Evolutionary conservation across 2,113 vertebrate species (phyloP).

Genomic region (Archocentrus centrarchus): DNA sequence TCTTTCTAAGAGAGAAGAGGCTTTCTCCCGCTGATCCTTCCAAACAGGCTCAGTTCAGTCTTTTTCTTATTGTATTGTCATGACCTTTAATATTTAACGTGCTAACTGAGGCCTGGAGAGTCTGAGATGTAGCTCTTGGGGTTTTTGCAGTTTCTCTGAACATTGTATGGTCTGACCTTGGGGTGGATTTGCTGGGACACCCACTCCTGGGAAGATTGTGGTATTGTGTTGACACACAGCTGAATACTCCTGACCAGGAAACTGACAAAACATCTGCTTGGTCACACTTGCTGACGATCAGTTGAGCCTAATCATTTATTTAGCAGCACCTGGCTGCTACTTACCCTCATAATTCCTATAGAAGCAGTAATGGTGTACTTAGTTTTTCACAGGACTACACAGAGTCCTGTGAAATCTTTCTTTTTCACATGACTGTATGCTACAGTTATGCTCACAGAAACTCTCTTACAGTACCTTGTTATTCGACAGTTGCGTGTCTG

Average conservation of each 20-base stretch:
- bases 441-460: background rate
- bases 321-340: background rate
- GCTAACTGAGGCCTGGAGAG: too few relatives aligned
- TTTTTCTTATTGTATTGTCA: background rate
- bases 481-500: conserved; percentile 83
- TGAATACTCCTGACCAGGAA: background rate
- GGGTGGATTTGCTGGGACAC: too few relatives aligned
- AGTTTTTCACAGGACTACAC: background rate
- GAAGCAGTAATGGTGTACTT: background rate
- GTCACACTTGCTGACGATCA: background rate
- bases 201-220: background rate
- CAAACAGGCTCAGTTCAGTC: background rate
- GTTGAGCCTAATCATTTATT: background rate
- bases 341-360: background rate
- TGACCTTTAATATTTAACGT: background rate
- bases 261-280: background rate
- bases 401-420: background rate
- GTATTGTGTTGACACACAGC: background rate
- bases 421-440: background rate
- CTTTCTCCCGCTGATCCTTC: background rate
- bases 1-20: background rate
- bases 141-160: too few relatives aligned
- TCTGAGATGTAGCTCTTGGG: too few relatives aligned
- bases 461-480: conserved; percentile 71
- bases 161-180: too few relatives aligned